Base-by-base conservation (phyloP, 1,140 invertebrate species). In the Drosophila novamexicana region DNA sequence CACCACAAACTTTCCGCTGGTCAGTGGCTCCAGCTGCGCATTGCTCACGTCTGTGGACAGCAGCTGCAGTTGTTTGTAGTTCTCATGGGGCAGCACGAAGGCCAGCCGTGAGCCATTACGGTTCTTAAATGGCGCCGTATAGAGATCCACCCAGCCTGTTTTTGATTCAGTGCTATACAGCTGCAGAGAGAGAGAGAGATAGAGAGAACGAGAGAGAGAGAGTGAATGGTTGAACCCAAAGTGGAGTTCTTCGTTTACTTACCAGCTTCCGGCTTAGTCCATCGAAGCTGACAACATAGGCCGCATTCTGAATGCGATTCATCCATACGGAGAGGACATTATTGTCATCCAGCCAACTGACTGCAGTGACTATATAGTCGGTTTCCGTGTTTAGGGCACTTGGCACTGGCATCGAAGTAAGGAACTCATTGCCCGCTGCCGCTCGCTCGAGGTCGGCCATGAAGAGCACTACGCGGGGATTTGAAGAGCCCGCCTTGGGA, bases 261-360 rank as follows among this genome's bases (percentile, higher is more conserved):
- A 91, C 90, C 76, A 66, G 72, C 40, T 79, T 74, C 4, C 88
- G 75, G 18, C 54, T 77, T 1, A 69, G 70, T 16, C 81, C 90
- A 67, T 81, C 77, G 42, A 90, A 92, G 18, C 75, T 82, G 0
- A 91, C 79, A n/a, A 92, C 50, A 40, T 82, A 81, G 12, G 91
- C 92, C 4, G 66, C 88, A 88, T 98, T 98, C 93, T 99, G 98
- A 45, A 96, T 95, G 75, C 98, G 93, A 85, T 98, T 97, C 92
- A 97, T 95, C 97, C 97, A 98, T 44, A 96, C 95, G 2, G 96
- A 95, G 9, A 94, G 93, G 1, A 97, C 91, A 50, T 95, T 92
- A 16, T 93, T 91, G 49, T 95, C 94, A 65, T 95, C 95, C 49
- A 95, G 94, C 95, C 97, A 98, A 39, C 93, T 90, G 14, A 97